Conservation (phyloP, 1,140 invertebrate species). For the Epicauta chinensis region DNA sequence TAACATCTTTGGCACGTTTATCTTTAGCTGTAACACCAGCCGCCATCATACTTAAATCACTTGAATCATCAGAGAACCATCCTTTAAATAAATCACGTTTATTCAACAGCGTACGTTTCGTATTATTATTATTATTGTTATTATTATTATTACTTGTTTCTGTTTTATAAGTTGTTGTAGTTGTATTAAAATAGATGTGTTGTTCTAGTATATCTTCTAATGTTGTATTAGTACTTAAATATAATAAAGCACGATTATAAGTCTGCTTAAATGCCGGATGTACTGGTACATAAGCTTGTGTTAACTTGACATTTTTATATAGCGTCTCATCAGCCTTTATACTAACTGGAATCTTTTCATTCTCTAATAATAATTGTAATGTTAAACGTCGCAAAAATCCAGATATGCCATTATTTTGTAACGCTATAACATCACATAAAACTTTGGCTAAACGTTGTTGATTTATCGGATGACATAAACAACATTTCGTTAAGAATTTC, state of each 20-base stretch:
- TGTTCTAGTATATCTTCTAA: conserved; percentile 47
- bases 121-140: background rate
- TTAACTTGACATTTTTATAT: conserved; percentile 38
- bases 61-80: conserved; percentile 43
- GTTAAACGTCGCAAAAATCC: conserved; percentile 82
- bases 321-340: conserved; percentile 41
- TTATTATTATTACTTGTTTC: conserved; percentile 15
- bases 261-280: conserved; percentile 43
- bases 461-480: conserved; percentile 77
- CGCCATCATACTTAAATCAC: conserved; percentile 60
- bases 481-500: conserved; percentile 68
- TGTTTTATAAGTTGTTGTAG: conserved; percentile 26
- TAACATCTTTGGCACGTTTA: conserved; percentile 72
- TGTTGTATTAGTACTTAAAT: conserved; percentile 67
- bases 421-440: conserved; percentile 63
- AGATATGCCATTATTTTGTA: conserved; percentile 65
- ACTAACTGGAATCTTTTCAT: conserved; percentile 69
- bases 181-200: conserved; percentile 44
- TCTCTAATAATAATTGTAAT: conserved; percentile 76
- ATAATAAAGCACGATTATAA: conserved; percentile 57
- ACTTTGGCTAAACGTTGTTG: conserved; percentile 76
- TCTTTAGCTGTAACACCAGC: conserved; percentile 78
- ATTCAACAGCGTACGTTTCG: background rate
- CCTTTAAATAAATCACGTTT: conserved; percentile 34
- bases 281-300: conserved; percentile 40